Evolutionary conservation across 1,140 invertebrate species (phyloP).

Genomic region (Caenorhabditis remanei): DNA sequence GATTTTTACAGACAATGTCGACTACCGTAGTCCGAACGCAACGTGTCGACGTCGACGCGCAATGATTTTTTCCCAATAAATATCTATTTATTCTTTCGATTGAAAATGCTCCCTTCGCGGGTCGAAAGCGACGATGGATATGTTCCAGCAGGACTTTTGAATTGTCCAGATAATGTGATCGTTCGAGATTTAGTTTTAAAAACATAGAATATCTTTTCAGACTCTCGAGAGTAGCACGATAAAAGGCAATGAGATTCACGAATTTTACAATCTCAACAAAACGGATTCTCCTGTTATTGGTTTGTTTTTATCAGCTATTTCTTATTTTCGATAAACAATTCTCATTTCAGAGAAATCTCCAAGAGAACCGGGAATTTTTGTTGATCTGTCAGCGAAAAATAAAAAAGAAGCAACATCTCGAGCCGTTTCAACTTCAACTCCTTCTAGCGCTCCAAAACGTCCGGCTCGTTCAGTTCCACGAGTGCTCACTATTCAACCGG

Average conservation of each 20-base stretch:
- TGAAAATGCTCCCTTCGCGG: neutral
- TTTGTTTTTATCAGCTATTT: neutral
- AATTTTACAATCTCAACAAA: constrained; percentile 36
- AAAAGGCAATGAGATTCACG: constrained; percentile 34
- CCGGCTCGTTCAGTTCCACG: neutral
- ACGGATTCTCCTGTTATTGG: neutral
- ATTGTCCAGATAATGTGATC: neutral
- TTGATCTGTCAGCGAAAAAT: neutral
- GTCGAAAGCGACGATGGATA: constrained; percentile 32
- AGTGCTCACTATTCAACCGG: constrained; percentile 8
- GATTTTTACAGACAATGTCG: too few relatives aligned
- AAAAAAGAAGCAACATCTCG: neutral
- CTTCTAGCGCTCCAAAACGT: neutral
- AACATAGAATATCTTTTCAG: neutral
- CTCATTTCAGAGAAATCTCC: neutral
- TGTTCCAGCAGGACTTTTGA: constrained; percentile 16
- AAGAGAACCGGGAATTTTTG: neutral
- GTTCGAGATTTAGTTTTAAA: neutral
- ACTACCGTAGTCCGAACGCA: too few relatives aligned
- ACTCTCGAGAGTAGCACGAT: neutral
- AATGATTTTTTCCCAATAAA: neutral
- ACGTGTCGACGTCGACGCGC: neutral
- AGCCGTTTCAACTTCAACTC: neutral
- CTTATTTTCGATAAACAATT: neutral
- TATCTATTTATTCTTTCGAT: neutral